These are phyloP conservation scores for Spizaetus ornatus DNA, from an alignment of 2,113 vertebrate genomes.

Conservation along the genomic window DNA sequence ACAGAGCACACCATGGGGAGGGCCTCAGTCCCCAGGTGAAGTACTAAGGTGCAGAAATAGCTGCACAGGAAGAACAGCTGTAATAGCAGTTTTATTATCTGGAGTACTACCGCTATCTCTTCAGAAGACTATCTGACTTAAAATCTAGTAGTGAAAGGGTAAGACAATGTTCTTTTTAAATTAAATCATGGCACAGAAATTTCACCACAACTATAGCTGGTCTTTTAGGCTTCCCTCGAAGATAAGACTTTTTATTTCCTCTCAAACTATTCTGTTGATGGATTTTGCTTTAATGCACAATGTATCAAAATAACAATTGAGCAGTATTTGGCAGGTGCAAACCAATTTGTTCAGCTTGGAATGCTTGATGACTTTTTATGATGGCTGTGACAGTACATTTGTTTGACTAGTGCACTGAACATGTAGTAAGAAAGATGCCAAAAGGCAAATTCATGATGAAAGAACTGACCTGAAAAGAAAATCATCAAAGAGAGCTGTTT, in stretches of 20 bases:
- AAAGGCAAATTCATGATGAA: neutral
- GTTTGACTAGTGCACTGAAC: slow-evolving; percentile 10
- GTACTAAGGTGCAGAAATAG: neutral
- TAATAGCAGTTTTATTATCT: neutral
- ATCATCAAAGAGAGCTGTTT: neutral
- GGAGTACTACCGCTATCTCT: neutral
- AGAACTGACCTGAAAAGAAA: slow-evolving; percentile 11
- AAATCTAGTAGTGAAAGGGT: neutral
- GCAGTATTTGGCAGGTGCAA: neutral
- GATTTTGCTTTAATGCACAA: neutral
- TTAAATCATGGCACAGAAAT: neutral
- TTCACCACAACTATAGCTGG: neutral
- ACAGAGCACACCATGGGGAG: neutral
- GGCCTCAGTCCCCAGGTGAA: neutral
- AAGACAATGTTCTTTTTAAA: neutral
- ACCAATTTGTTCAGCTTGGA: slow-evolving; percentile 1
- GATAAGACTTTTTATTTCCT: neutral
- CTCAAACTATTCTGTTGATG: neutral
- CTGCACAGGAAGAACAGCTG: neutral
- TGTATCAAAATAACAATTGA: neutral
- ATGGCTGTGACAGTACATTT: neutral
- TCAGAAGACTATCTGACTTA: neutral
- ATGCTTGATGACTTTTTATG: neutral
- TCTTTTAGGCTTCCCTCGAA: neutral
- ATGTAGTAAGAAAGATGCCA: slow-evolving; percentile 14